Evolutionary conservation across 2,797 vertebrate genomes (phyloP), one percentile per base, ranked within the genome.

Genomic region (Siniperca scherzeri): DNA sequence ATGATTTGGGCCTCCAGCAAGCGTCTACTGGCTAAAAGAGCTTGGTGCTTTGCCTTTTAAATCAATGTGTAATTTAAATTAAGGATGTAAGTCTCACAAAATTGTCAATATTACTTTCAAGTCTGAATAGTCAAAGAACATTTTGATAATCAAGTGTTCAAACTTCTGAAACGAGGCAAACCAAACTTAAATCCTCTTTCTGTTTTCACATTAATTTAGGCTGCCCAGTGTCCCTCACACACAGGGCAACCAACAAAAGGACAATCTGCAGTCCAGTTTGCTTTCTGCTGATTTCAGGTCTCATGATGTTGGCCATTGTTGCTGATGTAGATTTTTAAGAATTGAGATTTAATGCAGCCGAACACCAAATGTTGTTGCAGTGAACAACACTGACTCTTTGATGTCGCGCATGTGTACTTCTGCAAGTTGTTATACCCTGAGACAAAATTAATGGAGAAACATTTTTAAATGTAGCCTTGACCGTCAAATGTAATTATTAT

Each of bases 11-110:
- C 17, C 55, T 78, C 44, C 42, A 27, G 14, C 7, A 52, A 73
- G 11, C 1, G 9, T 36, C 55, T 44, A 65, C n/a, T 1, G 1
- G 25, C 13, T 36, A 9, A 33, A 64, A 38, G n/a, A 65, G 36
- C 25, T 44, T 50, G 1, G 21, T 14, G 30, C 8, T 33, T 55
- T 59, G 36, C 22, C 48, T 55, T 60, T 8, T 38, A 25, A 57
- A 69, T 50, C 21, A 69, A 44, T 74, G 14, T 44, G 25, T 74
- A 7, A 42, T 76, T 52, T 33, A 60, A 53, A 65, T 59, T 21
- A 27, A 70, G 2, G 19, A 36, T 25, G 61, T 3, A 13, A 27
- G 19, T 33, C 13, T 30, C 68, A 70, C 30, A 75, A 36, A 52
- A 33, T 16, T 68, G 2, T 25, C 40, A 53, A 13, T 64, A 16